Evolutionary conservation across 2,797 vertebrate species (phyloP), one percentile per base, ranked within the genome.

Genomic region (Triplophysa yarkandensis): DNA sequence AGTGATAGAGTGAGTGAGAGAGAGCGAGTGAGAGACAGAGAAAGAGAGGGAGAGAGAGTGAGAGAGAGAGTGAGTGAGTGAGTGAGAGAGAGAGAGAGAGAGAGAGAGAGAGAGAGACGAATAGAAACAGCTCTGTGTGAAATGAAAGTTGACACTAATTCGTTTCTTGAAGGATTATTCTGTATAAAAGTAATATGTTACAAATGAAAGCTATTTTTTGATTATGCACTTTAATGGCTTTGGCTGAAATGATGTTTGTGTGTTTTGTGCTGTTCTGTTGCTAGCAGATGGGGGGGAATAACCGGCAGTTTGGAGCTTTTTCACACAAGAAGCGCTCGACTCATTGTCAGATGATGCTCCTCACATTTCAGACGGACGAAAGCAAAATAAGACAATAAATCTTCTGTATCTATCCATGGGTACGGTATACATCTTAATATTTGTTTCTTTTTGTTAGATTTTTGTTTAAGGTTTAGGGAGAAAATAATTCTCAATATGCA

Each of bases 271-370:
- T 75, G 81, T 80, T 83, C 78, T 74, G 71, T n/a, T 27, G 66
- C 73, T 65, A 68, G 74, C 77, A 78, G 77, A 82, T 85, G 78
- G 80, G 80, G 80, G 63, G 74, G 76, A 80, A 83, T 81, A 78
- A 61, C 77, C 80, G 78, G 63, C 76, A 82, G 82, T 84, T 80
- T 79, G 48, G 44, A 74, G 64, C 77, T 68, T 73, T 77, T 78
- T 80, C 65, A 43, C 50, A 60, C 50, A 75, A 78, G 75, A 65
- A 76, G 68, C 68, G 36, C 41, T 52, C 72, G 36, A 54, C 60
- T 65, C 64, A 9, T 55, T 77, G 74, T 77, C 74, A 65, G 14
- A 64, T 36, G 75, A 46, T 36, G 68, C 68, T 70, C 41, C 68
- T 77, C 75, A 8, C 41, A 67, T 75, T 68, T 68, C 43, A 48